Conservation (phyloP, 2,113 vertebrate genomes). For the Empidonax alnorum region DNA sequence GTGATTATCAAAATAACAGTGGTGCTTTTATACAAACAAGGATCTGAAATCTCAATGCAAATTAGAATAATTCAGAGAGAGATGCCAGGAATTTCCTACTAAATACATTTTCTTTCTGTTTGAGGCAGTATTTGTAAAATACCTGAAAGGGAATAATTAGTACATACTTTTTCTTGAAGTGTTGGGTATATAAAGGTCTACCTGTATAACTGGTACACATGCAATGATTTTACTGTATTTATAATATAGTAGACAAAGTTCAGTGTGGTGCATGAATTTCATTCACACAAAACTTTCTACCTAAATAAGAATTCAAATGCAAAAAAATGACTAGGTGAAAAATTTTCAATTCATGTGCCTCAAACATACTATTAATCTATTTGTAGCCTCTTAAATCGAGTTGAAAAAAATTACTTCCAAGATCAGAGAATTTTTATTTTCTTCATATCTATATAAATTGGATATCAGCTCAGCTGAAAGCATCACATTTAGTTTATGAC, state of each 20-base stretch:
- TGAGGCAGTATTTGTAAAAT: background rate
- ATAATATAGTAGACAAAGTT: background rate
- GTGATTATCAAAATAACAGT: background rate
- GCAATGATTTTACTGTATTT: background rate
- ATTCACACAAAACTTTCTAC: background rate
- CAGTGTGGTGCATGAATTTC: background rate
- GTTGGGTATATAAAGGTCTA: background rate
- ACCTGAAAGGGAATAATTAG: background rate
- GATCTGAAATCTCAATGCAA: background rate
- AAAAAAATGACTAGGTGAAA: background rate
- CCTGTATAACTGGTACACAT: accelerated
- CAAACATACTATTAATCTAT: background rate
- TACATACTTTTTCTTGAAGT: background rate
- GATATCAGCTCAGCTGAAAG: background rate
- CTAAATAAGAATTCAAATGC: background rate
- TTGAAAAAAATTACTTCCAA: background rate
- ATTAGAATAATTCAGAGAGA: background rate
- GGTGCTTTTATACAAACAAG: background rate
- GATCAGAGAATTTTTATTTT: background rate
- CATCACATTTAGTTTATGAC: background rate
- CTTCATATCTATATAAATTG: background rate
- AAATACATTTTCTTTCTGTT: background rate
- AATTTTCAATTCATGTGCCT: background rate
- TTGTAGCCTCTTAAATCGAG: background rate
- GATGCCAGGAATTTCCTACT: background rate